Evolutionary conservation across 1,140 invertebrate genomes (phyloP).

Genomic region (Zaprionus africanus): DNA sequence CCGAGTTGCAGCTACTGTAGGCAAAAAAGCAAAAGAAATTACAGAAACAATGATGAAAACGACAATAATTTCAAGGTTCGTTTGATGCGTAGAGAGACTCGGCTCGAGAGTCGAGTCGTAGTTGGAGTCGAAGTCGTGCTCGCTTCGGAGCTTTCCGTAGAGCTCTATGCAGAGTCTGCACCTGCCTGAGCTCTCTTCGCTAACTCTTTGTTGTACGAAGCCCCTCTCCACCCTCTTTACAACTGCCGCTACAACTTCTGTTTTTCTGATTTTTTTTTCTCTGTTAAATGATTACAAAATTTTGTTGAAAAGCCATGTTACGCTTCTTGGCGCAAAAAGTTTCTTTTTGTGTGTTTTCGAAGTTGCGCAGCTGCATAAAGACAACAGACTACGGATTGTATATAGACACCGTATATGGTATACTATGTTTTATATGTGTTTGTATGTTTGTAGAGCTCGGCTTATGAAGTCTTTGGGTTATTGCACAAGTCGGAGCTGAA

Average conservation of each 20-base stretch:
- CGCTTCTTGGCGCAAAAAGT: slow-evolving; percentile 79
- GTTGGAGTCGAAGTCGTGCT: neutral
- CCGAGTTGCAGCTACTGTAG: slow-evolving; percentile 42
- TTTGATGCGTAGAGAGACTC: slow-evolving; percentile 80
- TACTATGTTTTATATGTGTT: slow-evolving; percentile 2
- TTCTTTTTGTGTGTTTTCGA: slow-evolving; percentile 59
- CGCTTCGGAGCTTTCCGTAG: neutral
- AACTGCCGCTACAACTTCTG: slow-evolving; percentile 43
- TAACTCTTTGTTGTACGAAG: neutral
- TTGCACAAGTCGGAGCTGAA: slow-evolving; percentile 66
- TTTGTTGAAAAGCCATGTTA: slow-evolving; percentile 81
- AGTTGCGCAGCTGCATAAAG: slow-evolving; percentile 74
- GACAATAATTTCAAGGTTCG: slow-evolving; percentile 84
- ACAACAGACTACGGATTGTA: slow-evolving; percentile 32
- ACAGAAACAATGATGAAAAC: slow-evolving; percentile 78
- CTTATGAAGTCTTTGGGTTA: slow-evolving; percentile 40
- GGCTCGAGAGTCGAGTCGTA: neutral
- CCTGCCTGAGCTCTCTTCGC: slow-evolving; percentile 6
- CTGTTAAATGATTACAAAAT: slow-evolving; percentile 83
- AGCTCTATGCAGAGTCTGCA: neutral
- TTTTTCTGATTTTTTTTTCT: slow-evolving; percentile 38
- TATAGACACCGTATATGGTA: neutral
- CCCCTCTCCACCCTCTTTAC: neutral
- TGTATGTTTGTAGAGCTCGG: slow-evolving; percentile 37
- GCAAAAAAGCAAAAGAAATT: slow-evolving; percentile 60